Conservation (phyloP, 2,888 invertebrate genomes). For the Caenorhabditis japonica region DNA sequence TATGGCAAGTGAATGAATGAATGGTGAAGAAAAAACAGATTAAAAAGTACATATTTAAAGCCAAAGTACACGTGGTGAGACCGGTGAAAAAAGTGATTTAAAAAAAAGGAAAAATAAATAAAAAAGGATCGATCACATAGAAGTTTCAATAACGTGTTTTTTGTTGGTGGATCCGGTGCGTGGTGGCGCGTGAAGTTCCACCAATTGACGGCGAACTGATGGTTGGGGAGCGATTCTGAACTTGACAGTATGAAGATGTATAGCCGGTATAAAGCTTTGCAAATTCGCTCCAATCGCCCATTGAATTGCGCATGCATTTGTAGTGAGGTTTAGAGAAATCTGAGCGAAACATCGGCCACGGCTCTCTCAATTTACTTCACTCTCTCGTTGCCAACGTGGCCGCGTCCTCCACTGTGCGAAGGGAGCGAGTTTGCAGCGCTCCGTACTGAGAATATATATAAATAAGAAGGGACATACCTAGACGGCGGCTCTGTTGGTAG, state of each 20-base stretch:
- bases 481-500: constrained; percentile 28
- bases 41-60: constrained; percentile 1
- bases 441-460: too few relatives aligned
- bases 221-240: constrained; percentile 11
- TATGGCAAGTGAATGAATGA: constrained; percentile 14
- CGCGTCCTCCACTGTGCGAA: too few relatives aligned
- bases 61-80: not conserved
- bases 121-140: constrained; percentile 33
- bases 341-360: too few relatives aligned
- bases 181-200: constrained; percentile 38
- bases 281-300: too few relatives aligned
- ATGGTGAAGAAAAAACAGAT: not conserved
- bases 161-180: constrained; percentile 8
- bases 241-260: not conserved
- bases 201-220: constrained; percentile 10
- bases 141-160: constrained; percentile 48
- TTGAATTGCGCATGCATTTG: not conserved
- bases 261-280: too few relatives aligned
- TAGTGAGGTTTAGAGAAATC: too few relatives aligned
- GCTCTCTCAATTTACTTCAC: too few relatives aligned
- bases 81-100: constrained; percentile 3
- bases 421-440: too few relatives aligned
- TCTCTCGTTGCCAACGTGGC: too few relatives aligned
- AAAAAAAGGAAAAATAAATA: constrained; percentile 1
- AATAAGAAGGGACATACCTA: too few relatives aligned